Conservation (phyloP, 2,113 vertebrate species). For the Andinoacara biseriatus region DNA sequence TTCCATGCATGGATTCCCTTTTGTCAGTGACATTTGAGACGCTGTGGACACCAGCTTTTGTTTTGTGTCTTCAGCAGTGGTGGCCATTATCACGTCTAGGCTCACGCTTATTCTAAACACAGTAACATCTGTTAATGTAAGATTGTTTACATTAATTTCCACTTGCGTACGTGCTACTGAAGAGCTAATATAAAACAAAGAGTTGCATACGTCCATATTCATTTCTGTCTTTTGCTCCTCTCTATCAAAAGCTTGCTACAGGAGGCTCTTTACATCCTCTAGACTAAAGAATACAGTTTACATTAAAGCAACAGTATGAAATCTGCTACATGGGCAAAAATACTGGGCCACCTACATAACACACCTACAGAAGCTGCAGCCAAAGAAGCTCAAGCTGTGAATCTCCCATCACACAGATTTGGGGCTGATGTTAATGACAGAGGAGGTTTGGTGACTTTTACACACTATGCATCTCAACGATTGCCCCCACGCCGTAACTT, state of each 20-base stretch:
- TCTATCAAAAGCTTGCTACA: not conserved
- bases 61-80: not conserved
- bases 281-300: not conserved
- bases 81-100: not conserved
- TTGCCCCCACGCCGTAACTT: not conserved
- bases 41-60: not conserved
- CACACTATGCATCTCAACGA: not conserved
- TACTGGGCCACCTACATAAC: rapidly evolving
- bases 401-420: not conserved
- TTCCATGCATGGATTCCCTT: not conserved
- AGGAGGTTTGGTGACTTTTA: not conserved
- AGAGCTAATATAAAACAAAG: not conserved
- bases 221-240: not conserved
- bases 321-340: too few species aligned
- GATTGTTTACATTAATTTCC: not conserved
- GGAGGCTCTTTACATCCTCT: not conserved
- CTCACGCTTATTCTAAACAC: not conserved
- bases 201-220: not conserved
- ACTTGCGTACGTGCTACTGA: too few species aligned
- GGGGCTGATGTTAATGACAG: not conserved
- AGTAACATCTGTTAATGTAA: not conserved
- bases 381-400: not conserved
- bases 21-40: not conserved
- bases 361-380: not conserved
- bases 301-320: not conserved